A percentile compares a stretch with the other conserved stretches of the same genome.
Conservation (phyloP, 2,888 invertebrate genomes). For the Zonitis immaculata region DNA sequence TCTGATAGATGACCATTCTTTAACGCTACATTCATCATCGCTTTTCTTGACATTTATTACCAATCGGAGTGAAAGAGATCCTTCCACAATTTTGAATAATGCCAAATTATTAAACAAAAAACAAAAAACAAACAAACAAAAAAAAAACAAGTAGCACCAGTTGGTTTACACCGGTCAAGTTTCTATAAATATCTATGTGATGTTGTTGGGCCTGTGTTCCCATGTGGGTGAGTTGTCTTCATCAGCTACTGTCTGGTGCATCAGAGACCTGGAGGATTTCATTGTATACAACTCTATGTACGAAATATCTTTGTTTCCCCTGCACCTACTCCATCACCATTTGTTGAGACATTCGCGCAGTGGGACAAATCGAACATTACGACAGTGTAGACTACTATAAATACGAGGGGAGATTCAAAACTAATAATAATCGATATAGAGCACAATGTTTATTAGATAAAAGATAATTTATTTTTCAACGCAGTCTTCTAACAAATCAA, state of each 20-base stretch:
- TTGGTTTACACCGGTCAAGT: too few species aligned
- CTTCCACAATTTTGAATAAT: too few species aligned
- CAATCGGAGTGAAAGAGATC: too few species aligned
- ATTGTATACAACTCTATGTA: constrained; percentile 30
- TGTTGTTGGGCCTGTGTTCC: constrained; percentile 27
- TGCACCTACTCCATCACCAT: constrained; percentile 42
- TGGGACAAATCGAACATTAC: constrained; percentile 33
- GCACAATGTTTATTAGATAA: too few species aligned
- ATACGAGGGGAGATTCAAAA: too few species aligned
- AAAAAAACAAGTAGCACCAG: too few species aligned
- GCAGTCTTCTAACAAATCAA: too few species aligned
- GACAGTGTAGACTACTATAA: constrained; percentile 11
- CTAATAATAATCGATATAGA: too few species aligned
- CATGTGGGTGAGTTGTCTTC: constrained; percentile 47
- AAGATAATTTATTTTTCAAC: too few species aligned
- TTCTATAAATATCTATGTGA: too few species aligned
- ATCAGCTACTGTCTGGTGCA: constrained; percentile 45
- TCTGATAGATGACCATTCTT: constrained; percentile 37
- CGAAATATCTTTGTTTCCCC: constrained; percentile 28
- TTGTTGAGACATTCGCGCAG: constrained; percentile 38
- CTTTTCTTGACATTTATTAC: constrained; percentile 16
- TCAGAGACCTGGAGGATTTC: constrained; percentile 40
- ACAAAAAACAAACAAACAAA: too few species aligned
- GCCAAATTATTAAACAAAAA: too few species aligned
- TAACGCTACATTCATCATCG: constrained; percentile 37